These are phyloP conservation scores for Gorsachius goisagi DNA, from an alignment of 2,113 vertebrate species.

Conservation along the genomic window DNA sequence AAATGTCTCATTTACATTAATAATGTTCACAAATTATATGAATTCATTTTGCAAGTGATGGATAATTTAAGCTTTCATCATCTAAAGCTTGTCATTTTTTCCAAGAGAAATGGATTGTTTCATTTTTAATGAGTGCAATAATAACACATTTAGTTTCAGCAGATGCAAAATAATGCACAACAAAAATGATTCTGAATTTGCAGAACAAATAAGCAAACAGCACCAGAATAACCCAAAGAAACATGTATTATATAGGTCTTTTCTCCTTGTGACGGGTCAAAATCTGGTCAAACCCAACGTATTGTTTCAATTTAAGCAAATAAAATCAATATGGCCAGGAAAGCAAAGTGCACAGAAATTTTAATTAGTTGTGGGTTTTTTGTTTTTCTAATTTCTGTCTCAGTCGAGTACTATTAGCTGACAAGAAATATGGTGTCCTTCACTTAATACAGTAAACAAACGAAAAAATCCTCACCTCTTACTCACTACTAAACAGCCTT, in stretches of 20 bases:
- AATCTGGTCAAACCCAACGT: slow-evolving; percentile 78
- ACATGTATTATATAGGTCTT: slow-evolving; percentile 80
- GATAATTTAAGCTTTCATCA: slow-evolving; percentile 98
- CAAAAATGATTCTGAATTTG: slow-evolving; percentile 89
- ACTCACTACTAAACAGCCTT: slow-evolving; percentile 78
- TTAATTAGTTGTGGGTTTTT: slow-evolving; percentile 78
- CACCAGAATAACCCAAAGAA: slow-evolving; percentile 79
- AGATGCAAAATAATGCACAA: slow-evolving; percentile 88
- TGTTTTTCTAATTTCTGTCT: slow-evolving; percentile 69
- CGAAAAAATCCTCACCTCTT: slow-evolving; percentile 72
- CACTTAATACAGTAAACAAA: slow-evolving; percentile 80
- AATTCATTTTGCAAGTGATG: slow-evolving; percentile 89
- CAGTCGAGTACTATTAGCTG: slow-evolving; percentile 73
- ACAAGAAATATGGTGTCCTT: slow-evolving; percentile 79
- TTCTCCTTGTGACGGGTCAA: slow-evolving; percentile 75
- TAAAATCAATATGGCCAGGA: slow-evolving; percentile 83
- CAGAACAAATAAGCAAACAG: slow-evolving; percentile 82
- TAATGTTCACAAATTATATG: slow-evolving; percentile 89
- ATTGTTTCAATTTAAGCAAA: slow-evolving; percentile 85
- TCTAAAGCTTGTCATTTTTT: slow-evolving; percentile 90
- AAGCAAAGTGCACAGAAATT: slow-evolving; percentile 85
- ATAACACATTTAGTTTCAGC: slow-evolving; percentile 89
- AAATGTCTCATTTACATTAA: slow-evolving; percentile 91
- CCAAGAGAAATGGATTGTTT: slow-evolving; percentile 93
- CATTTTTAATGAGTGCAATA: slow-evolving; percentile 94